These are phyloP conservation scores for Mesocricetus auratus DNA, from an alignment of 2,113 vertebrate species.

Conservation along the genomic window DNA sequence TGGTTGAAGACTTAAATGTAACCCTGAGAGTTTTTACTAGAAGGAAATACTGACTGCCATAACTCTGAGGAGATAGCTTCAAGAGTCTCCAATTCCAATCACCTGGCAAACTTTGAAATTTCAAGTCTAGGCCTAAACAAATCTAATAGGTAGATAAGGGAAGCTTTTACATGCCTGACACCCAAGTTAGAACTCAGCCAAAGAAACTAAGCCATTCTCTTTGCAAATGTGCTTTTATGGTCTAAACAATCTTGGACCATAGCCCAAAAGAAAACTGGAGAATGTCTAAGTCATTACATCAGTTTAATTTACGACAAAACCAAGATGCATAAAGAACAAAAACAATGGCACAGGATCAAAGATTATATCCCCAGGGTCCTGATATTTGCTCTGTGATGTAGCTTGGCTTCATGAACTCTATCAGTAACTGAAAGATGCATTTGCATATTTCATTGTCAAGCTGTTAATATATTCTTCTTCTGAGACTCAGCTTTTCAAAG, in stretches of 20 bases:
- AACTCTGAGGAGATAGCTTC: not conserved
- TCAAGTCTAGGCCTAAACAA: rapidly evolving
- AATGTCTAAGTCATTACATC: not conserved
- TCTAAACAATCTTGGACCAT: not conserved
- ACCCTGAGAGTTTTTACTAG: not conserved
- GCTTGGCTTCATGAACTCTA: slow-evolving; percentile 26
- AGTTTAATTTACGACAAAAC: slow-evolving; percentile 49
- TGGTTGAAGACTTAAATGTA: not conserved
- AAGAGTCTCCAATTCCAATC: not conserved
- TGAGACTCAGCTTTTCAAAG: slow-evolving; percentile 35
- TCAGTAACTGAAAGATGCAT: slow-evolving; percentile 6
- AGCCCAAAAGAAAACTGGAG: not conserved
- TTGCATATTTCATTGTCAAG: slow-evolving; percentile 61
- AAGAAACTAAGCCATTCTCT: not conserved
- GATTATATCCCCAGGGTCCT: not conserved
- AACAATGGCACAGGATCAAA: slow-evolving; percentile 51
- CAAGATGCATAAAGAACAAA: slow-evolving; percentile 18
- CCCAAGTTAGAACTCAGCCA: not conserved
- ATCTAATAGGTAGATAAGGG: not conserved
- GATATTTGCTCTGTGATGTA: not conserved
- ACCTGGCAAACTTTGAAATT: not conserved
- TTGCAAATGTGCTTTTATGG: slow-evolving; percentile 1
- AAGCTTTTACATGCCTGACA: not conserved
- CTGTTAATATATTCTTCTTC: slow-evolving; percentile 55
- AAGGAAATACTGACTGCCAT: not conserved